Evolutionary conservation across 2,113 vertebrate genomes (phyloP).

Genomic region (Glareola pratincola): DNA sequence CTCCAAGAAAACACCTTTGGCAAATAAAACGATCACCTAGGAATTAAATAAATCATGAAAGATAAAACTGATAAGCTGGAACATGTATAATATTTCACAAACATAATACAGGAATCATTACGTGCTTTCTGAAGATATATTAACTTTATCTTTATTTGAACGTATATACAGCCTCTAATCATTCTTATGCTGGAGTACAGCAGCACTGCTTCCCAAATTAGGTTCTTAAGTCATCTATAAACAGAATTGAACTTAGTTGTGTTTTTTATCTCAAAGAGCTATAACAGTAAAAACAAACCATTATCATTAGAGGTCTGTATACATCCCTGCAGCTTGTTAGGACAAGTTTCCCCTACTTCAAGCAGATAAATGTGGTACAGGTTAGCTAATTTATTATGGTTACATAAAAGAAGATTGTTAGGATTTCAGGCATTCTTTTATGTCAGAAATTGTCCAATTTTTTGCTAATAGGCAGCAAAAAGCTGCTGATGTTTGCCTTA

Average conservation of each 20-base stretch:
- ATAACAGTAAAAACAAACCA: background rate
- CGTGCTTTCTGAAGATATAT: background rate
- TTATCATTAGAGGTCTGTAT: background rate
- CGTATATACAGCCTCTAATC: background rate
- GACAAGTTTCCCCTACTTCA: background rate
- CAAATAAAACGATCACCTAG: background rate
- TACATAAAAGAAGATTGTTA: background rate
- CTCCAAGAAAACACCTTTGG: background rate
- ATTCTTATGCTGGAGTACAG: background rate
- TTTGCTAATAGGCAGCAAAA: background rate
- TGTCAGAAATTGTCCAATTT: background rate
- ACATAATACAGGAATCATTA: background rate
- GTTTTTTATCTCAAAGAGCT: background rate
- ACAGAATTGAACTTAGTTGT: background rate
- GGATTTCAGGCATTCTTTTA: background rate
- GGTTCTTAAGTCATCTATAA: background rate
- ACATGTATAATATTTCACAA: background rate
- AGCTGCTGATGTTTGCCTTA: background rate
- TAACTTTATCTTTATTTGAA: background rate
- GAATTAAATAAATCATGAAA: background rate
- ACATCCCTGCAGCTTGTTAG: slow-evolving; percentile 7
- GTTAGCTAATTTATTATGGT: background rate
- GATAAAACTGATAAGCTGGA: background rate
- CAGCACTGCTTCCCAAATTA: background rate
- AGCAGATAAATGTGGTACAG: background rate